Evolutionary conservation across 2,113 vertebrate species (phyloP), one percentile per base, ranked within the genome.

Genomic region (Pao palembangensis): DNA sequence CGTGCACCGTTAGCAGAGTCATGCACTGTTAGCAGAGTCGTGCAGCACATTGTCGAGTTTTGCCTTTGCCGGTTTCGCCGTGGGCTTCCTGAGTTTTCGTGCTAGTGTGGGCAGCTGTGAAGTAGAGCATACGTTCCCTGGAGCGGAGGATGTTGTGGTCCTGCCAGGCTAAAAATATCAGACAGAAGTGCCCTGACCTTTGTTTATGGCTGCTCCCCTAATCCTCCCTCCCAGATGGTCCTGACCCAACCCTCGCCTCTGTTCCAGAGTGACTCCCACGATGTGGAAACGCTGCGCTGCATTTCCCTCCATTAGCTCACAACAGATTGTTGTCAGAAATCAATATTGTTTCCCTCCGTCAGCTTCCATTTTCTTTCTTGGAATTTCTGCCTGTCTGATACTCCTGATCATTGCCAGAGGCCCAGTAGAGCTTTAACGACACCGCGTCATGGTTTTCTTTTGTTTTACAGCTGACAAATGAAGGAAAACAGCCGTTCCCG

Each of bases 151-250:
- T 80, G 66, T 83, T 69, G 66, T 83, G 70, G 72, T 80, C 61
- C 67, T 61, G 71, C 51, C 38, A 12, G 61, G 65, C 68, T 85
- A 81, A 79, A 84, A 80, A 86, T 85, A 87, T 57, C 75, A 15
- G 25, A 5, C 47, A 76, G 55, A 71, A 64, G 71, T 8, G 51
- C 59, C 58, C 47, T 71, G 70, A 85, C 75, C 81, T 83, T 78
- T 82, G 59, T 20, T 62, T 55, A 47, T 25, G 34, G 69, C 62
- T 58, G 51, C 43, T 67, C 48, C 46, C 61, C 54, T 81, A 69
- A 77, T 75, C 69, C 64, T 56, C 64, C 51, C 18, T 66, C 66
- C 61, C 76, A 81, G 65, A 79, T 80, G 76, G 66, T 60, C 56
- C 0, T 8, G 6, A 47, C 60, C 61, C 34, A 38, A 12, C 34